A percentile compares a stretch with the other conserved stretches of the same genome.
Conservation (phyloP, 2,888 invertebrate species). For the Adelphocoris suturalis region DNA sequence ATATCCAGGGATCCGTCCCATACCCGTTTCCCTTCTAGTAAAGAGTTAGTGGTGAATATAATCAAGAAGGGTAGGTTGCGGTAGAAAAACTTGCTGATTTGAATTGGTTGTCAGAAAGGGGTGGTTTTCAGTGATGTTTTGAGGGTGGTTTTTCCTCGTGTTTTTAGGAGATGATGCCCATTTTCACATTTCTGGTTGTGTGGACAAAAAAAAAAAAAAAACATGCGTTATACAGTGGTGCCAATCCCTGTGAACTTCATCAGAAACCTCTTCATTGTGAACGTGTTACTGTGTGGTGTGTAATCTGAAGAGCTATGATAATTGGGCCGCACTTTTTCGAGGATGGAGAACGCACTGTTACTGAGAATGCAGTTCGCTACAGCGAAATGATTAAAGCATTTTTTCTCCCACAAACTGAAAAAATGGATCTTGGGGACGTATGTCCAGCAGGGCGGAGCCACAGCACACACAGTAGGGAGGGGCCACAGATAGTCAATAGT, state of each 20-base stretch:
- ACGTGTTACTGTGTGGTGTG: too few relatives aligned
- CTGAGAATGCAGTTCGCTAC: constrained; percentile 46
- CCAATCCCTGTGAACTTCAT: background rate
- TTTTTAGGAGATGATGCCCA: background rate
- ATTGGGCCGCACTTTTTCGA: background rate
- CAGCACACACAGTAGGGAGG: constrained; percentile 13
- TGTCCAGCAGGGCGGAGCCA: constrained; percentile 32
- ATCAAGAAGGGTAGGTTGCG: too few relatives aligned
- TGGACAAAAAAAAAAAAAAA: background rate
- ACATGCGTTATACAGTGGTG: background rate
- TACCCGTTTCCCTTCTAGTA: too few relatives aligned
- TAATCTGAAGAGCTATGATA: background rate
- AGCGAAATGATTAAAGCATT: background rate
- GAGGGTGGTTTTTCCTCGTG: too few relatives aligned
- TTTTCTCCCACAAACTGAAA: background rate
- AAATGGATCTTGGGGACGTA: constrained; percentile 37
- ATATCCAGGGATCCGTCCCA: too few relatives aligned
- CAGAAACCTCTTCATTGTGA: too few relatives aligned
- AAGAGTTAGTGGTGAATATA: too few relatives aligned
- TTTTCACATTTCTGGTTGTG: too few relatives aligned
- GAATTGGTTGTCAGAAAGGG: too few relatives aligned
- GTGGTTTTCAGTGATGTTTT: too few relatives aligned
- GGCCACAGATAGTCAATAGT: too few relatives aligned
- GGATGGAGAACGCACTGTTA: background rate
- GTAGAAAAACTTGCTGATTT: too few relatives aligned